phyloP scores from a whole-genome alignment of 1,140 invertebrate genomes.

The Globodera ellingtonae region DNA sequence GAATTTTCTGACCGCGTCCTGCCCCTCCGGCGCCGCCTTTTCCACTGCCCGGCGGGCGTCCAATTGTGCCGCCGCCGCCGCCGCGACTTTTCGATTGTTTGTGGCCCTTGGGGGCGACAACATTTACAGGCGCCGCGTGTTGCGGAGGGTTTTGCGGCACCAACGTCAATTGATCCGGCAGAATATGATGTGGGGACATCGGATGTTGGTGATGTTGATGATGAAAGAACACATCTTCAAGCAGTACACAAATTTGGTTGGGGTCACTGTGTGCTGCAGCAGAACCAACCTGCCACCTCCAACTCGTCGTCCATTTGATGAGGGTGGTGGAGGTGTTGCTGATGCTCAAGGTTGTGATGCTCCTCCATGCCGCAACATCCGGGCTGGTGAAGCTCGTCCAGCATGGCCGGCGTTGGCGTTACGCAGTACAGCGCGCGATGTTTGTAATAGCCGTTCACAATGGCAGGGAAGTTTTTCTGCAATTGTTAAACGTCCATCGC shows the following conservation, averaged over 20 bases:
- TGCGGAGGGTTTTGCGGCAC: neutral
- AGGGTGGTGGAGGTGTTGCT: neutral
- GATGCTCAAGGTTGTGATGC: neutral
- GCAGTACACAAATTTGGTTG: neutral
- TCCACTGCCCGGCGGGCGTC: neutral
- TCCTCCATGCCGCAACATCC: slow-evolving; percentile 18
- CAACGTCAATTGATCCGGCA: neutral
- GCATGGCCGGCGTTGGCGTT: slow-evolving; percentile 10
- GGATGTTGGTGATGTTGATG: neutral
- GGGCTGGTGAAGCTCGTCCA: neutral
- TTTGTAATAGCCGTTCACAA: slow-evolving; percentile 33
- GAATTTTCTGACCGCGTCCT: neutral
- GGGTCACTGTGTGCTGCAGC: neutral
- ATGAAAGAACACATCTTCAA: neutral
- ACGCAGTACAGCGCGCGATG: slow-evolving; percentile 26
- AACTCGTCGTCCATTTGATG: neutral
- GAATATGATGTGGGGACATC: neutral
- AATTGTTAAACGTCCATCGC: neutral
- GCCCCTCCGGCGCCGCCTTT: neutral
- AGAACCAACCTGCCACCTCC: too few species aligned
- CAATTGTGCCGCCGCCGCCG: neutral
- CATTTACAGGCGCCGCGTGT: neutral
- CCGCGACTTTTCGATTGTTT: neutral
- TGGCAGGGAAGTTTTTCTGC: slow-evolving; percentile 29
- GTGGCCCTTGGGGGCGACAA: neutral